A percentile compares a stretch with the other conserved stretches of the same genome.
phyloP scores from a whole-genome alignment of 1,140 invertebrate species.

The Drosophila pandora region DNA sequence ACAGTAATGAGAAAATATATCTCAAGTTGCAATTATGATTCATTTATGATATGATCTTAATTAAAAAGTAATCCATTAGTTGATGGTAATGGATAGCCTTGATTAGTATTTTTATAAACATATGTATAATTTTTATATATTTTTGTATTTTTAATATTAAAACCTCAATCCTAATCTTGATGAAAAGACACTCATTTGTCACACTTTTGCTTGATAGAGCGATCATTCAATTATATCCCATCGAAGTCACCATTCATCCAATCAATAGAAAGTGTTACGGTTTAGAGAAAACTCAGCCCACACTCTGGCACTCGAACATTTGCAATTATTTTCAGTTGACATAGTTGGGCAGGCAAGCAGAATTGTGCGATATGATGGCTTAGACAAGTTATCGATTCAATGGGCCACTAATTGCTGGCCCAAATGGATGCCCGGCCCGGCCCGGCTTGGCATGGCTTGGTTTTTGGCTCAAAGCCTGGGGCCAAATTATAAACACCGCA shows the following conservation, averaged over 20 bases:
- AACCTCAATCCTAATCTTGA: not conserved
- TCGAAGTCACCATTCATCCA: slow-evolving; percentile 26
- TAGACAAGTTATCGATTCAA: slow-evolving; percentile 49
- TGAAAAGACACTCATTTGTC: slow-evolving; percentile 12
- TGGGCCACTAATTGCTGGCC: slow-evolving; percentile 51
- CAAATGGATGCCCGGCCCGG: slow-evolving; percentile 40
- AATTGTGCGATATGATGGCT: slow-evolving; percentile 47
- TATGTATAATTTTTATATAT: not conserved
- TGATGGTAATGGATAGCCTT: not conserved
- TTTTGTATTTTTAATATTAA: too few relatives aligned
- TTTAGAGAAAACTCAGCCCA: slow-evolving; percentile 21
- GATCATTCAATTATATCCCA: slow-evolving; percentile 16
- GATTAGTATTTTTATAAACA: not conserved
- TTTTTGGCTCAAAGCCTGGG: slow-evolving; percentile 9
- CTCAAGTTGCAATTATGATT: slow-evolving; percentile 1
- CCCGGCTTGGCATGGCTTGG: slow-evolving; percentile 8
- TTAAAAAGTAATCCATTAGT: slow-evolving; percentile 10
- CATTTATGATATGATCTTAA: slow-evolving; percentile 14
- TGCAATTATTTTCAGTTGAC: slow-evolving; percentile 28
- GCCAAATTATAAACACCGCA: slow-evolving; percentile 11
- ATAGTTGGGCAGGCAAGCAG: slow-evolving; percentile 50
- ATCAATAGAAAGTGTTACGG: slow-evolving; percentile 44
- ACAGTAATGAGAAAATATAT: slow-evolving; percentile 1
- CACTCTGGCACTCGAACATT: slow-evolving; percentile 1
- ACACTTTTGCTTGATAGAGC: slow-evolving; percentile 16